phyloP scores from a whole-genome alignment of 2,888 invertebrate species.

The Parnassius orleans region DNA sequence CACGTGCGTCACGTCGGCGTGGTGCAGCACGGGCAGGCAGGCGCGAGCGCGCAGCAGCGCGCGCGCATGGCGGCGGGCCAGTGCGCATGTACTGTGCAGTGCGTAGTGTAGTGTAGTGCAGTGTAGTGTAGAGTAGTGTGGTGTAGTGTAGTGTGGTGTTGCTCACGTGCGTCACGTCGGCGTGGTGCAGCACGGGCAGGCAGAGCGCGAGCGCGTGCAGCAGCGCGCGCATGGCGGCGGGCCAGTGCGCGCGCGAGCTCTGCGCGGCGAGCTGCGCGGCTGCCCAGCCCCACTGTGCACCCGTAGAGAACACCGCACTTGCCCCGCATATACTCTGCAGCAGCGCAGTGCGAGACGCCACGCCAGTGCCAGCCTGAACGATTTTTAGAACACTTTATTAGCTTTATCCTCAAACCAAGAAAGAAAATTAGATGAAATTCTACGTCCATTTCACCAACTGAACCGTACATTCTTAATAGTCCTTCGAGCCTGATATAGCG shows the following conservation, averaged over 20 bases:
- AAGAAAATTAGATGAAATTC: too few relatives aligned
- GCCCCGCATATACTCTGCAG: constrained; percentile 45
- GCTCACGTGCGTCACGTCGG: constrained; percentile 28
- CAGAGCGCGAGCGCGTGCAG: constrained; percentile 50
- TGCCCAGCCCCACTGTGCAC: constrained; percentile 60
- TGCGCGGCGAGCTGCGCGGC: constrained; percentile 48
- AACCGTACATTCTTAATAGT: too few relatives aligned
- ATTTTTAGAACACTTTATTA: neutral
- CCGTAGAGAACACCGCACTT: constrained; percentile 43
- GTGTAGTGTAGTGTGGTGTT: too few relatives aligned
- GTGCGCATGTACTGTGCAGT: too few relatives aligned
- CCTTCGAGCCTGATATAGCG: too few relatives aligned
- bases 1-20: neutral
- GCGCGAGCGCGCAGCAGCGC: too few relatives aligned
- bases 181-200: constrained; percentile 49
- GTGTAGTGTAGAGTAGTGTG: too few relatives aligned
- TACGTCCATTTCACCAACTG: too few relatives aligned
- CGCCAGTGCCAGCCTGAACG: constrained; percentile 56
- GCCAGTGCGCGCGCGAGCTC: constrained; percentile 42
- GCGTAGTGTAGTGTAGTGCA: too few relatives aligned
- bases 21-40: neutral
- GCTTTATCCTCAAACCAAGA: too few relatives aligned
- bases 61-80: too few relatives aligned
- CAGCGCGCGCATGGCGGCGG: constrained; percentile 40
- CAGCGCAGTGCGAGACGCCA: constrained; percentile 57